Evolutionary conservation across 2,888 invertebrate species (phyloP).

Genomic region (Cordylochernes scorpioides): DNA sequence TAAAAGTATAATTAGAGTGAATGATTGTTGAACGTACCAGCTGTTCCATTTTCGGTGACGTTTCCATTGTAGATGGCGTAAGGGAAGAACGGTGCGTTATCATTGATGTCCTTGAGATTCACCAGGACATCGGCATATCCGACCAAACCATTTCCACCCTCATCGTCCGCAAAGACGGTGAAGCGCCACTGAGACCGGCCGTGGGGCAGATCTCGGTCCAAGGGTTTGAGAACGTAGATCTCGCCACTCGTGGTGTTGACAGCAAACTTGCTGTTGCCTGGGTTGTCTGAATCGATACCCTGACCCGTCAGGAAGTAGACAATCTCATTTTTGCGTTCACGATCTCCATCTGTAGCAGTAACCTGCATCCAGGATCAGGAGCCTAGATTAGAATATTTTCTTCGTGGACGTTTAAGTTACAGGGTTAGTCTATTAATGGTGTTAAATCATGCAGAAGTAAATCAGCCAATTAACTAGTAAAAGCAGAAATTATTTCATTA

Average conservation of each 20-base stretch:
- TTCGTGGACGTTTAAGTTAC: too few species aligned
- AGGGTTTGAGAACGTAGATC: conserved; percentile 75
- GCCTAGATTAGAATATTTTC: too few species aligned
- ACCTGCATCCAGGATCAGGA: too few species aligned
- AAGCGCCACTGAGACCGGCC: conserved; percentile 84
- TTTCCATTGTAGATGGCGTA: conserved; percentile 12
- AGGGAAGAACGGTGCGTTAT: conserved; percentile 22
- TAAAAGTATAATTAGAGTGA: too few species aligned
- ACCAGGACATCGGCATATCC: conserved; percentile 93
- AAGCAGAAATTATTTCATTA: too few species aligned
- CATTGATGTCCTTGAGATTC: conserved; percentile 78
- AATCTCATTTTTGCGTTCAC: conserved; percentile 75
- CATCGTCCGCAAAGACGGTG: conserved; percentile 81
- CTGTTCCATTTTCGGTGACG: conserved; percentile 15
- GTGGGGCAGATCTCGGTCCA: conserved; percentile 85
- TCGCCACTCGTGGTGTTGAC: conserved; percentile 81
- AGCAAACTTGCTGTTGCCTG: conserved; percentile 82
- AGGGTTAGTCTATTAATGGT: too few species aligned
- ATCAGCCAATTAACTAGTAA: too few species aligned
- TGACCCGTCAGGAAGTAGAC: conserved; percentile 84
- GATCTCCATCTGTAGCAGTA: conserved; percentile 80
- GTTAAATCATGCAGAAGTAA: too few species aligned
- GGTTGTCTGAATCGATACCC: conserved; percentile 74
- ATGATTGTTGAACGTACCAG: conserved; percentile 22
- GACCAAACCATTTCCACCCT: conserved; percentile 74